Percentiles rank a stretch among this genome's conserved stretches.
Evolutionary conservation across 2,888 invertebrate species (phyloP).

Genomic region (Callyntrura guangdongensis): DNA sequence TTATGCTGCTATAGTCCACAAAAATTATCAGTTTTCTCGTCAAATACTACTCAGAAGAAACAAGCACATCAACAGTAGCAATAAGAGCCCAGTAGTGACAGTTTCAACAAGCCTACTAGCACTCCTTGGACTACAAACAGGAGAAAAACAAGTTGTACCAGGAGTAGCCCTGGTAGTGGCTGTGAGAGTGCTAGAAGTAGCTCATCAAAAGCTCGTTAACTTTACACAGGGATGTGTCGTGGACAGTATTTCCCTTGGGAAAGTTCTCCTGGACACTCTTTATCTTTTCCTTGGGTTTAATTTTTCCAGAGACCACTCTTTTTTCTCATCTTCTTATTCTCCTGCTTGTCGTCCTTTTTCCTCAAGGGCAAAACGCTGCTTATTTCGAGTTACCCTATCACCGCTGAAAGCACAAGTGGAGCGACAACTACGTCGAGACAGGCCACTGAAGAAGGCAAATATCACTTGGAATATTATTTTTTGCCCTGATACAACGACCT

Average conservation of each 20-base stretch:
- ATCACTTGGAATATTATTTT: slow-evolving; percentile 48
- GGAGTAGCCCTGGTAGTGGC: slow-evolving; percentile 17
- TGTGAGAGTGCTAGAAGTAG: slow-evolving; percentile 49
- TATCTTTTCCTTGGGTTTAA: slow-evolving; percentile 68
- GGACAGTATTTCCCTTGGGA: slow-evolving; percentile 78
- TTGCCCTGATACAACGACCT: slow-evolving; percentile 26
- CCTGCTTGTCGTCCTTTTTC: slow-evolving; percentile 13
- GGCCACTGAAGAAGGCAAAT: slow-evolving; percentile 11
- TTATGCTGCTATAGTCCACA: background rate
- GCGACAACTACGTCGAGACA: slow-evolving; percentile 30
- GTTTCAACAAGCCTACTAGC: slow-evolving; percentile 18
- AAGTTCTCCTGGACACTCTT: slow-evolving; percentile 71
- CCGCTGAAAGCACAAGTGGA: slow-evolving; percentile 33
- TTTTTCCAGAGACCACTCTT: slow-evolving; percentile 59
- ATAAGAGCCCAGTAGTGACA: slow-evolving; percentile 46
- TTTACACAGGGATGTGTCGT: slow-evolving; percentile 71
- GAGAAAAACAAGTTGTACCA: slow-evolving; percentile 20
- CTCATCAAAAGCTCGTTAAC: slow-evolving; percentile 79
- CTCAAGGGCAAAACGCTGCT: slow-evolving; percentile 68
- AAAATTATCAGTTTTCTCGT: slow-evolving; percentile 75
- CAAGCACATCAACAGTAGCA: background rate
- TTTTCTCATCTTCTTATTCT: slow-evolving; percentile 48
- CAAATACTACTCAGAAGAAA: slow-evolving; percentile 40
- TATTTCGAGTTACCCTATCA: background rate
- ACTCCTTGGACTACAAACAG: background rate